Conservation (phyloP, 2,797 vertebrate species). For the Sebastes alutus region DNA sequence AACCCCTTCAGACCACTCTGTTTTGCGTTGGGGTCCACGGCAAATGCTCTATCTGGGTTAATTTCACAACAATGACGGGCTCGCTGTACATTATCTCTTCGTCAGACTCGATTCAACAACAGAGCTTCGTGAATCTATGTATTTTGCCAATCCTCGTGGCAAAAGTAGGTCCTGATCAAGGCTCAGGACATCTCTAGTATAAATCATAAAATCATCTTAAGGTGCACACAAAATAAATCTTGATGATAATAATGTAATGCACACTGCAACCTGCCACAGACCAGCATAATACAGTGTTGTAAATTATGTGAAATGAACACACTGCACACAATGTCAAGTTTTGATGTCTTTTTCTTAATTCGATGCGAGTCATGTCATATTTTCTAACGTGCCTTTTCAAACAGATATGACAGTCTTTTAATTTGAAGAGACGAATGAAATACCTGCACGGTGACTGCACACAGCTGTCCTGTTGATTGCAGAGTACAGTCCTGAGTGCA, state of each 20-base stretch:
- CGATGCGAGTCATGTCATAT: neutral
- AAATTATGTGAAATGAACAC: neutral
- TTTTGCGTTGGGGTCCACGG: no score
- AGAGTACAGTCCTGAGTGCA: neutral
- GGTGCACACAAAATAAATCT: neutral
- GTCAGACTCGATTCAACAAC: neutral
- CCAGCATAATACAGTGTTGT: no score
- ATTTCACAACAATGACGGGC: no score
- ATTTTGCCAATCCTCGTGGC: neutral
- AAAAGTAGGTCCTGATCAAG: no score
- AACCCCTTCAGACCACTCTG: no score
- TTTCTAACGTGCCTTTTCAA: neutral
- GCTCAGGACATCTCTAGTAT: neutral
- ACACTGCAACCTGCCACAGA: neutral
- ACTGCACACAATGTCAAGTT: neutral
- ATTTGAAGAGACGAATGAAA: neutral
- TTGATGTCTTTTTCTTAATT: neutral
- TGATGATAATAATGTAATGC: neutral
- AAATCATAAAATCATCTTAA: neutral
- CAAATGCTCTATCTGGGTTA: no score
- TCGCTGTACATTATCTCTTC: neutral
- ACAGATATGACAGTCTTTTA: neutral
- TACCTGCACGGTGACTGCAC: neutral
- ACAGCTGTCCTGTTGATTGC: neutral
- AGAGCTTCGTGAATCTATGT: neutral